Evolutionary conservation across 2,113 vertebrate genomes (phyloP).

Genomic region (Alaudala cheleensis): DNA sequence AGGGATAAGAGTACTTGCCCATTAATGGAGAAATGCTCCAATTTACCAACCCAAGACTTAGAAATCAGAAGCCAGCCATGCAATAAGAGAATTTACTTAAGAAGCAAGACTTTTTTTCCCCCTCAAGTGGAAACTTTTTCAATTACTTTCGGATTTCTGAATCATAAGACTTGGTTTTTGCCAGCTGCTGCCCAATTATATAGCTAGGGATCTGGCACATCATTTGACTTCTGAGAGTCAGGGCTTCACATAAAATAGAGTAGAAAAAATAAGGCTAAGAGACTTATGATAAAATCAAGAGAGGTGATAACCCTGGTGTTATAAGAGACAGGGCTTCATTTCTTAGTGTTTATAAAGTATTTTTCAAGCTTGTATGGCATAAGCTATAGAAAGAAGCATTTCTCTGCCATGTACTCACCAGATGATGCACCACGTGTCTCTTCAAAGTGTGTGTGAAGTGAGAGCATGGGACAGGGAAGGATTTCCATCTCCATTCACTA

Average conservation of each 20-base stretch:
- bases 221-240: background rate
- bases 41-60: slow-evolving; percentile 27
- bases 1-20: slow-evolving; percentile 3
- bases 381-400: background rate
- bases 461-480: background rate
- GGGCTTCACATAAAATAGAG: background rate
- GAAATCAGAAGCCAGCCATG: background rate
- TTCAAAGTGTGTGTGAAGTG: background rate
- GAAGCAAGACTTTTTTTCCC: background rate
- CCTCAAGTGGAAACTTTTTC: background rate
- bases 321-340: background rate
- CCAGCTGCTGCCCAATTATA: background rate
- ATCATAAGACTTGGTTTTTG: background rate
- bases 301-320: background rate
- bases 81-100: background rate
- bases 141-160: background rate
- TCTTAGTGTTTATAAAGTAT: background rate
- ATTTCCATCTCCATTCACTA: background rate
- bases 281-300: background rate
- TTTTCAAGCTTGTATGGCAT: background rate
- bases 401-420: background rate
- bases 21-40: slow-evolving; percentile 4
- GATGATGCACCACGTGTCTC: background rate
- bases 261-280: background rate
- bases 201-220: background rate